Conservation (phyloP, 2,797 vertebrate genomes). For the Echeneis naucrates region DNA sequence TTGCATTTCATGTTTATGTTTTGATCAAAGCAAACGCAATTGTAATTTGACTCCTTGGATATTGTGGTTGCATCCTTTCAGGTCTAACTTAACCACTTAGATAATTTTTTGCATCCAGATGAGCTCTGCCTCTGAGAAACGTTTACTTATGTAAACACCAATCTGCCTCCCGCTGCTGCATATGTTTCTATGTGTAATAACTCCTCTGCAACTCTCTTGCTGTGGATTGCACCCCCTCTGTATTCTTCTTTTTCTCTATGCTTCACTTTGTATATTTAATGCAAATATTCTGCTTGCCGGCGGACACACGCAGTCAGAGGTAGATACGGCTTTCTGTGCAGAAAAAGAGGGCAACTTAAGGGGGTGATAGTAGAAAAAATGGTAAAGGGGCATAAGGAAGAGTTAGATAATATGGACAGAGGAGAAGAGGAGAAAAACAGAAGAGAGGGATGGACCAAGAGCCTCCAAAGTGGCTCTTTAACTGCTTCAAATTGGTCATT, state of each 20-base stretch:
- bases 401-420: background rate
- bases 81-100: constrained; percentile 33
- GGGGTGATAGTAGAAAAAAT: constrained; percentile 2
- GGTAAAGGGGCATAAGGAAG: background rate
- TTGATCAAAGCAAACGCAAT: background rate
- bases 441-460: constrained; percentile 17
- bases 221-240: background rate
- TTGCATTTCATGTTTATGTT: background rate
- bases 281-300: constrained; percentile 30
- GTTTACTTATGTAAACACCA: constrained; percentile 36
- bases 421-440: background rate
- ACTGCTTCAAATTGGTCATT: constrained; percentile 71
- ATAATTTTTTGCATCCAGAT: constrained; percentile 28
- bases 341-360: constrained; percentile 4
- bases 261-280: constrained; percentile 41
- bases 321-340: constrained; percentile 21
- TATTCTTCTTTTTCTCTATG: background rate
- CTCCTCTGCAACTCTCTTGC: background rate
- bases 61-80: background rate
- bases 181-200: constrained; percentile 11
- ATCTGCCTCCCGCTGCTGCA: constrained; percentile 8
- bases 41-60: background rate
- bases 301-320: constrained; percentile 31
- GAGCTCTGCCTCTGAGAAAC: constrained; percentile 29
- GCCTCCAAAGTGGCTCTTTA: constrained; percentile 62